Conservation (phyloP, 2,113 vertebrate species). For the Sinocyclocheilus anophthalmus region DNA sequence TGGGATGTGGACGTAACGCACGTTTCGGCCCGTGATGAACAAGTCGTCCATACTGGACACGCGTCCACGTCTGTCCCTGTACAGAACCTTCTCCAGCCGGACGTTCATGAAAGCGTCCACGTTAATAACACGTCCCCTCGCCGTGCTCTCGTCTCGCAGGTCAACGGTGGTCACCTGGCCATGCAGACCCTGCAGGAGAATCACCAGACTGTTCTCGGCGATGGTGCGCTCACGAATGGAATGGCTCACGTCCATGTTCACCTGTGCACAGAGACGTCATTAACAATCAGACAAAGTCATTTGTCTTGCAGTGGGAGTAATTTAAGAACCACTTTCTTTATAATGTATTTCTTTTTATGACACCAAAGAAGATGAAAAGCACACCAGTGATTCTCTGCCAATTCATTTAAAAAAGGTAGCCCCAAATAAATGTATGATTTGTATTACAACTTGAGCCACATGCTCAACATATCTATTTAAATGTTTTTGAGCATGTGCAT, state of each 20-base stretch:
- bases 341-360: background rate
- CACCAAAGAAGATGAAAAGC: background rate
- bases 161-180: constrained; percentile 89
- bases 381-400: background rate
- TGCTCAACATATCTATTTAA: background rate
- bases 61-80: constrained; percentile 78
- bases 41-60: constrained; percentile 80
- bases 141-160: constrained; percentile 88
- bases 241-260: constrained; percentile 76
- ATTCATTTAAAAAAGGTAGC: background rate
- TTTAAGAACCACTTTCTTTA: background rate
- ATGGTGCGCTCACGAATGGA: constrained; percentile 92
- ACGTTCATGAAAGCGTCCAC: constrained; percentile 98
- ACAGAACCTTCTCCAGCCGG: constrained; percentile 83
- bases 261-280: constrained; percentile 5
- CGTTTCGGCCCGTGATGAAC: constrained; percentile 88
- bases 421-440: background rate
- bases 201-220: constrained; percentile 92
- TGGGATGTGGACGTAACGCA: constrained; percentile 93
- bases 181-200: constrained; percentile 90
- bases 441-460: background rate
- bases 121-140: constrained; percentile 81
- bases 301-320: background rate
- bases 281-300: background rate
- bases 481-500: background rate